Base-by-base conservation (phyloP, 2,797 vertebrate species). In the Oreochromis mossambicus region DNA sequence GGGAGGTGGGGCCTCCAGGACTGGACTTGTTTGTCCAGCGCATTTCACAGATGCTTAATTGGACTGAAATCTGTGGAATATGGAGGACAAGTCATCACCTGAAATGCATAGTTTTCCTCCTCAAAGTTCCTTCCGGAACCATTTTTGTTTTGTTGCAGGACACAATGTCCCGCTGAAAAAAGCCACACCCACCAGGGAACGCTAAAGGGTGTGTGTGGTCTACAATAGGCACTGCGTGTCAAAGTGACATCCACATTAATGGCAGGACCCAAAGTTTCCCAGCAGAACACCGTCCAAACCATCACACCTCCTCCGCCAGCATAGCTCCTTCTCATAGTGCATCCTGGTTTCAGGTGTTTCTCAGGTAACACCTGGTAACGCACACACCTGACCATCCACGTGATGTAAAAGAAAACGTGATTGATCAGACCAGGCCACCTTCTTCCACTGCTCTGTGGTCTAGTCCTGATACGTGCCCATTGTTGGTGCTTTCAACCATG, bases 71-170 rank as follows among this genome's bases (percentile, higher is more conserved):
- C 56, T 32, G 56, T 32, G 6, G 56, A 34, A 34, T 58, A 2
- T 34, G 29, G 56, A 34, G 8, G 29, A 17, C 26, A 58, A 58
- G 26, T 58, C 15, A 58, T 4, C 56, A 34, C 2, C 15, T 61
- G 29, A 34, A 19, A 61, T 17, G 8, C 15, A 0, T 0, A 19
- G 19, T 61, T 61, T 32, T 61, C 29, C 32, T 19, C 15, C 56
- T 61, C 56, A 34, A 34, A 61, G 29, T 26, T 26, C 29, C 11
- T 11, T 34, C 56, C 4, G 8, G 29, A 61, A 34, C 15, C 29
- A 61, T 61, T 1, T 19, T 61, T 61, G 1, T 61, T 61, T 61
- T 34, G 56, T 34, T 6, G 56, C 8, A 61, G 29, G 0, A 34
- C 1, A 1, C 15, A 34, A 10, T 58, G 14, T 58, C 26, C 26